Evolutionary conservation across 2,113 vertebrate genomes (phyloP).

Genomic region (Perca flavescens): DNA sequence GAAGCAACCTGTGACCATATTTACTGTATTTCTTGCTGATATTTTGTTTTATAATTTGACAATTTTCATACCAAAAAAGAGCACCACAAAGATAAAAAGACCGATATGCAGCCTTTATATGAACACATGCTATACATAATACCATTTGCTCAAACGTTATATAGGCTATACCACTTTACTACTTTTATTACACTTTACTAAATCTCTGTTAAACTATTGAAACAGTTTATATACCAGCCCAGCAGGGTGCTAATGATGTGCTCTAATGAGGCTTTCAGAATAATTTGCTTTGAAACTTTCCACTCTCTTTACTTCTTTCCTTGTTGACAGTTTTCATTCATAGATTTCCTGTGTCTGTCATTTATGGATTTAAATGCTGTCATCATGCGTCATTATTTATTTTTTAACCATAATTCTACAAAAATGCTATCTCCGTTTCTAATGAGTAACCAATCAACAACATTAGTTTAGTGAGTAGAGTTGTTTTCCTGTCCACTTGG

Average conservation of each 20-base stretch:
- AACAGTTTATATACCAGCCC: constrained; percentile 18
- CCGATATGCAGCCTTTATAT: neutral
- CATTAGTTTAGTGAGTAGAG: neutral
- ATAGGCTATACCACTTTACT: too few relatives aligned
- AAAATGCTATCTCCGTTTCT: neutral
- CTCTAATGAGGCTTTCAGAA: constrained; percentile 39
- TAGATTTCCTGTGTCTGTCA: neutral
- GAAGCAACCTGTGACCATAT: neutral
- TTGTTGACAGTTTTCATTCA: constrained; percentile 10
- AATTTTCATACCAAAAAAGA: neutral
- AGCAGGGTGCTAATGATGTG: constrained; percentile 41
- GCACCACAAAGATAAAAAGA: neutral
- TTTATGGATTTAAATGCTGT: neutral
- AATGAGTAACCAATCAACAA: neutral
- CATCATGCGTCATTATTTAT: neutral
- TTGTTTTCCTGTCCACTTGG: neutral
- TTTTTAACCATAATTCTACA: neutral
- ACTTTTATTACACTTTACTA: too few relatives aligned
- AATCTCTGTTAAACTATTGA: neutral
- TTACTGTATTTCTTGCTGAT: neutral
- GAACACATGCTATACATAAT: neutral
- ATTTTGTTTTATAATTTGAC: neutral
- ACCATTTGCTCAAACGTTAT: too few relatives aligned
- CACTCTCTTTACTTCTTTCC: neutral
- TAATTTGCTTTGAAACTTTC: constrained; percentile 31